phyloP scores from a whole-genome alignment of 1,140 invertebrate genomes.

The Venturia canescens region DNA sequence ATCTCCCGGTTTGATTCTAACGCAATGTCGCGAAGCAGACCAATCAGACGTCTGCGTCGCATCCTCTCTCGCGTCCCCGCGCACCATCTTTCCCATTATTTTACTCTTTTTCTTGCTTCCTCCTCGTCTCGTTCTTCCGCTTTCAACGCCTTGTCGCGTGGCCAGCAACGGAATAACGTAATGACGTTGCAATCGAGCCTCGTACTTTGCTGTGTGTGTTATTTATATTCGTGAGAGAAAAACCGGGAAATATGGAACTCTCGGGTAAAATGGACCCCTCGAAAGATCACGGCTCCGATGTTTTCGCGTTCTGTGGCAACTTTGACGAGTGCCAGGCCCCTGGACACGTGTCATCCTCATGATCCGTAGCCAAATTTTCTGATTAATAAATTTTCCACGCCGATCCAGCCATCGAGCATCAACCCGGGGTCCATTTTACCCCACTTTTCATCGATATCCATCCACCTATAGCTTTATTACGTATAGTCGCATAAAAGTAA shows the following conservation, averaged over 20 bases:
- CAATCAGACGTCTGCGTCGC: neutral
- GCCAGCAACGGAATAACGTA: constrained; percentile 29
- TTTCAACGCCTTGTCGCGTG: constrained; percentile 11
- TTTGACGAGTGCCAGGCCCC: no score
- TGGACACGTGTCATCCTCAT: no score
- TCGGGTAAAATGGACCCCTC: neutral
- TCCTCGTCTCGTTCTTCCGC: neutral
- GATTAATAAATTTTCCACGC: no score
- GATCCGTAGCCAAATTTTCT: no score
- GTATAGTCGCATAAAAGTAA: no score
- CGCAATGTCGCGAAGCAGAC: neutral
- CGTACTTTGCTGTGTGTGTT: neutral
- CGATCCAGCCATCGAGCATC: no score
- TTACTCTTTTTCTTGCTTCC: neutral
- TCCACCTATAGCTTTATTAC: neutral
- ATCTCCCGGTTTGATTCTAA: neutral
- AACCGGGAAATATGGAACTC: neutral
- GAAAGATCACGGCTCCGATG: neutral
- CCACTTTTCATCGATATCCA: no score
- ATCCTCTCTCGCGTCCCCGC: neutral
- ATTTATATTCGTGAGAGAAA: neutral
- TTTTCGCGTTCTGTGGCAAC: no score
- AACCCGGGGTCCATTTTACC: no score
- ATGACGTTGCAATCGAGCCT: constrained; percentile 52
- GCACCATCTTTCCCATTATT: neutral